Evolutionary conservation across 2,797 vertebrate species (phyloP).

Genomic region (Bryconaethiops microstoma): DNA sequence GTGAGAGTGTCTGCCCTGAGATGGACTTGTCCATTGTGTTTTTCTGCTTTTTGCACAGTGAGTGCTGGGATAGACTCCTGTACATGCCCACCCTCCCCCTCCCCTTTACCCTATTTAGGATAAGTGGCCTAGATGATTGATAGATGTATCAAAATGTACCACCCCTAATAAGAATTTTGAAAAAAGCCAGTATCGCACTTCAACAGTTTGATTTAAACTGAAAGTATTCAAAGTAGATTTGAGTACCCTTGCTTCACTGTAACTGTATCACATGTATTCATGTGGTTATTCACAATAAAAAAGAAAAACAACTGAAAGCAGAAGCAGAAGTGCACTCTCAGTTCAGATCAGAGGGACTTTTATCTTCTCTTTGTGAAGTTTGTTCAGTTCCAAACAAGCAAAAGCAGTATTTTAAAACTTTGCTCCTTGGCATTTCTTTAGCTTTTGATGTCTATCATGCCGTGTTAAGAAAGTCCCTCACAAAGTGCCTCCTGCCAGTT

Average conservation of each 20-base stretch:
- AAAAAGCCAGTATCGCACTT: not conserved
- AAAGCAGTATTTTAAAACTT: not conserved
- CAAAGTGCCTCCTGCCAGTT: not conserved
- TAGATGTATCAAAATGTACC: no score
- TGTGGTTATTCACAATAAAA: not conserved
- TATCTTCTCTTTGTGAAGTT: not conserved
- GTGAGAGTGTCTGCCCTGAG: no score
- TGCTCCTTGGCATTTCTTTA: not conserved
- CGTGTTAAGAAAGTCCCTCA: not conserved
- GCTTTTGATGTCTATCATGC: not conserved
- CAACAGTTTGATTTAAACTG: not conserved
- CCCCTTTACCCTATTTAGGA: no score
- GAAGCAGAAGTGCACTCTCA: not conserved
- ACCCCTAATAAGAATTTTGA: no score
- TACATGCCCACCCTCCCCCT: no score
- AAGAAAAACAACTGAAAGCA: not conserved
- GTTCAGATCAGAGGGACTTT: not conserved
- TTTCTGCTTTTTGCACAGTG: no score
- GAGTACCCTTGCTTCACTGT: not conserved
- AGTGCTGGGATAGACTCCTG: no score
- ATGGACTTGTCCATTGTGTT: no score
- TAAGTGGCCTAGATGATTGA: no score
- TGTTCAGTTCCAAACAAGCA: not conserved
- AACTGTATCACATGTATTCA: not conserved
- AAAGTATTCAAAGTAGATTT: not conserved